These are phyloP conservation scores for Rousettus leschenaultii DNA, from an alignment of 2,113 vertebrate genomes.

Conservation along the genomic window DNA sequence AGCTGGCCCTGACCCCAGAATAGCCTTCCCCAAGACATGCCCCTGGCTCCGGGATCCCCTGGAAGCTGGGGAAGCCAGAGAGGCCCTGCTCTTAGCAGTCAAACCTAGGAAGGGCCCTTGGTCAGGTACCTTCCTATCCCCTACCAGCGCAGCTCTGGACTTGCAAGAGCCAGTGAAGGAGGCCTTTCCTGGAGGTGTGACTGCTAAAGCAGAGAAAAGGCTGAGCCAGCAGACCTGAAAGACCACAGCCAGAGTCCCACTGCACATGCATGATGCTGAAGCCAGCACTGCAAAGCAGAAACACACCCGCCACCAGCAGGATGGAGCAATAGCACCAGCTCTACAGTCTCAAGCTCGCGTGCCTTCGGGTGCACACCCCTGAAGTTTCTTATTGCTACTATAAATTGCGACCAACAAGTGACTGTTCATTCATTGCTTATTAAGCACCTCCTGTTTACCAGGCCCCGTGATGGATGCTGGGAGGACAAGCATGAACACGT, in stretches of 20 bases:
- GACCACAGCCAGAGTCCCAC: neutral
- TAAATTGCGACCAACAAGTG: neutral
- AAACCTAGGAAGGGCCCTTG: neutral
- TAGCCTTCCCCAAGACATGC: neutral
- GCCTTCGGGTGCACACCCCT: neutral
- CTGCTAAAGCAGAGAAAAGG: neutral
- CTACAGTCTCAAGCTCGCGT: neutral
- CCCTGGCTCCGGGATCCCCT: accelerated
- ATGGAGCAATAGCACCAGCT: neutral
- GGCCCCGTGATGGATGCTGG: neutral
- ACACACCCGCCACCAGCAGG: accelerated
- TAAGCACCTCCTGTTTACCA: neutral
- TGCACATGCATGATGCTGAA: neutral
- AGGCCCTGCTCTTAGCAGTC: neutral
- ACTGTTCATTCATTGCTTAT: neutral
- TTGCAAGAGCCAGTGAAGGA: neutral
- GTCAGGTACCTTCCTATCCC: neutral
- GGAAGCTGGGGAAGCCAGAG: neutral
- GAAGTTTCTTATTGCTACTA: neutral
- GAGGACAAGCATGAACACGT: neutral
- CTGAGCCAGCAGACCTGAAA: neutral
- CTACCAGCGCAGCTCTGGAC: neutral
- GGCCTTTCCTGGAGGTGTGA: neutral
- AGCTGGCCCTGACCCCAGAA: neutral
- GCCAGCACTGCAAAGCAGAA: neutral